phyloP scores from a whole-genome alignment of 2,797 vertebrate genomes.

The Holocentrus rufus region DNA sequence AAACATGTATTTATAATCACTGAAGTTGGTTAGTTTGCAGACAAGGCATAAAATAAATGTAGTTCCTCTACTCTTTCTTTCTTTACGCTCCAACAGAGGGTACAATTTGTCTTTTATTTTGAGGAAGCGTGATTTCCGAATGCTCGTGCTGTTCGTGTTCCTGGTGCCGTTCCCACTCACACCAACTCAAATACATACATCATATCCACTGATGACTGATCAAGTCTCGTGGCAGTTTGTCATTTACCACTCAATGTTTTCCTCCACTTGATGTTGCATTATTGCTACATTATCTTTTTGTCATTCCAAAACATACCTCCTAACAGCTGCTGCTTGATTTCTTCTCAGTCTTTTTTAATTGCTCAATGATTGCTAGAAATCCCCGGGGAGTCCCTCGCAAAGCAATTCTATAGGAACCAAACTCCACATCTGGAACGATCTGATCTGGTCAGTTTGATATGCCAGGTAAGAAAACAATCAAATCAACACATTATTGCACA shows the following conservation, averaged over 20 bases:
- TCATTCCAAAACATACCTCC: constrained; percentile 12
- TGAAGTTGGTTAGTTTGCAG: constrained; percentile 42
- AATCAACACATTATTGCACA: constrained; percentile 22
- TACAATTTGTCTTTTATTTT: constrained; percentile 51
- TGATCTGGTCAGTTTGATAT: constrained; percentile 40
- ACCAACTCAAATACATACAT: constrained; percentile 42
- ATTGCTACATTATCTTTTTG: constrained; percentile 5
- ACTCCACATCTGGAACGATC: constrained; percentile 30
- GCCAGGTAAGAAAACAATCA: constrained; percentile 19
- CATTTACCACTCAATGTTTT: neutral
- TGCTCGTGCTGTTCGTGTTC: constrained; percentile 59
- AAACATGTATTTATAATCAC: constrained; percentile 22
- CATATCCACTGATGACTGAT: neutral
- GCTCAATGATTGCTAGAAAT: constrained; percentile 28
- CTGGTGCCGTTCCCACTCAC: constrained; percentile 50
- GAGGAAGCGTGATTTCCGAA: constrained; percentile 61
- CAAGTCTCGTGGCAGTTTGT: constrained; percentile 2
- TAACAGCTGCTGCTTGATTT: constrained; percentile 22
- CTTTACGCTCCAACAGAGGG: constrained; percentile 45
- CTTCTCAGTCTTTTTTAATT: constrained; percentile 39
- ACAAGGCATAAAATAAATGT: constrained; percentile 45
- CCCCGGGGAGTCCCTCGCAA: constrained; percentile 20
- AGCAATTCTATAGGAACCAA: constrained; percentile 40
- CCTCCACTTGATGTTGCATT: constrained; percentile 6
- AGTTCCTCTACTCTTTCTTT: constrained; percentile 19